Evolutionary conservation across 2,797 vertebrate genomes (phyloP), one percentile per base, ranked within the genome.

Genomic region (Onychomys torridus): DNA sequence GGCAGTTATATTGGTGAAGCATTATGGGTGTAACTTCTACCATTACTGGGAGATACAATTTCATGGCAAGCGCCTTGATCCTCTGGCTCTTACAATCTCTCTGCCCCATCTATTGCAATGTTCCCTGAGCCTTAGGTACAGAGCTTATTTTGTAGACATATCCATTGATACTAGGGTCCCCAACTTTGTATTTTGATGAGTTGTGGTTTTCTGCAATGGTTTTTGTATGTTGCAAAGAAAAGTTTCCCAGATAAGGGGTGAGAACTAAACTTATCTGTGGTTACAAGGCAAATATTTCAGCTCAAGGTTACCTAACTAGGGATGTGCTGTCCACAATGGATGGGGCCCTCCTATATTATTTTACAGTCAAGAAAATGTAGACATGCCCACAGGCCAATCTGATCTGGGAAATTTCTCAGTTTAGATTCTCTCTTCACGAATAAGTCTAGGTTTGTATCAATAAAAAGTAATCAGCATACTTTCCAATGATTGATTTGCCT

Each of bases 401-500:
- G 83, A 49, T 34, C 63, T 52, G 6, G 61, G 32, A 67, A 46
- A 49, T 46, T 43, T 46, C 29, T 85, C 61, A 85, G 10, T n/a
- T 67, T 46, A 67, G 29, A 85, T 49, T 49, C 29, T 46, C 21
- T 85, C 12, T 16, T 69, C 43, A 8, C 12, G n/a, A 32, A 46
- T 69, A 69, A 85, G 69, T 52, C 43, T 85, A 25, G 63, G 32
- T 49, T 85, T 85, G 63, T 69, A 17, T 69, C 63, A 85, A 67
- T 85, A 85, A 49, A 61, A 83, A 29, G 19, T 85, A 49, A 82
- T 49, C 61, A 85, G 34, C 32, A 88, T 90, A 57, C 10, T 76
- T 95, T 95, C 21, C 19, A 55, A 86, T 49, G 34, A 90, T 89
- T 76, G 82, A 87, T 87, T 79, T n/a, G 75, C 23, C 91, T 32